Percentiles rank a stretch among this genome's conserved stretches.
phyloP scores from a whole-genome alignment of 2,797 vertebrate species.

The Phrynocephalus guinanensis region DNA sequence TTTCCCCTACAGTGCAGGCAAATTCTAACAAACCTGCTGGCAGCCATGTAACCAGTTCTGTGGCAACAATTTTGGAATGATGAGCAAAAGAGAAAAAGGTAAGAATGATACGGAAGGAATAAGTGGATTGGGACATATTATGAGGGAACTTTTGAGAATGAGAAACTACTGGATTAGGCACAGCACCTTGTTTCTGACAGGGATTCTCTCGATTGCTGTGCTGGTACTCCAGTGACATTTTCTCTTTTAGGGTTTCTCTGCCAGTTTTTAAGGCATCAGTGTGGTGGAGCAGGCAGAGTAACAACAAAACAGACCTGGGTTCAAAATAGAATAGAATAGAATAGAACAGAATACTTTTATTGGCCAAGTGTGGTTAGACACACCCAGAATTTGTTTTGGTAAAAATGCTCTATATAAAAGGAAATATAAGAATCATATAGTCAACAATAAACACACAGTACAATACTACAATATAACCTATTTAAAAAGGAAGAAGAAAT shows the following conservation, averaged over 20 bases:
- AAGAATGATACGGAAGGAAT: neutral
- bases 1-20: neutral
- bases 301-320: neutral
- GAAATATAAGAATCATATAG: too few species aligned
- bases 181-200: neutral
- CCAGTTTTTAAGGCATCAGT: neutral
- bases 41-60: neutral
- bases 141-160: too few species aligned
- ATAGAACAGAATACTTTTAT: too few species aligned
- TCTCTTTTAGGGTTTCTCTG: neutral
- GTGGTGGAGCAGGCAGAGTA: neutral
- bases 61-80: neutral
- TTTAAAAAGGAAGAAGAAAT: too few species aligned
- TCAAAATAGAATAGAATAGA: too few species aligned
- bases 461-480: too few species aligned
- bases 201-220: neutral
- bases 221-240: neutral
- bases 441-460: too few species aligned
- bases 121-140: neutral
- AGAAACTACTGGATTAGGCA: neutral
- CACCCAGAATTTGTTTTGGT: too few species aligned
- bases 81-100: neutral
- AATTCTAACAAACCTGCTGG: neutral
- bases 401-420: too few species aligned
- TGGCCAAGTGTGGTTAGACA: too few species aligned